Percentiles rank a stretch among this genome's conserved stretches.
These are phyloP conservation scores for Aegotheles bennettii DNA, from an alignment of 2,113 vertebrate species.

Conservation along the genomic window DNA sequence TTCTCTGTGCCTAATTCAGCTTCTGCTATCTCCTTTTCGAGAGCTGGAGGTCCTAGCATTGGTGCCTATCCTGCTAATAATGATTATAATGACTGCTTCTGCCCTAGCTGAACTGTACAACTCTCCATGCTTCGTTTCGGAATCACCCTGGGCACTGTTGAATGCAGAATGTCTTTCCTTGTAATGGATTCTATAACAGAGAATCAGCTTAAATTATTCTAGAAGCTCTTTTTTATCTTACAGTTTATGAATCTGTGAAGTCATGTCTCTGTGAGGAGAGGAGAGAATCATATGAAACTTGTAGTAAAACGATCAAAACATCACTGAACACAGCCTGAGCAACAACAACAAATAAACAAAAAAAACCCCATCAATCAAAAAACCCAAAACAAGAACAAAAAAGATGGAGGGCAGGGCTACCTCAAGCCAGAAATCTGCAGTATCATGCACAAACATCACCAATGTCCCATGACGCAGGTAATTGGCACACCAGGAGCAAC, in stretches of 20 bases:
- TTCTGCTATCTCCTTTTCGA: background rate
- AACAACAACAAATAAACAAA: background rate
- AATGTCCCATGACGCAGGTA: constrained; percentile 89
- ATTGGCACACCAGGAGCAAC: constrained; percentile 91
- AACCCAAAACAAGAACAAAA: too few relatives aligned
- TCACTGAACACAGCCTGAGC: background rate
- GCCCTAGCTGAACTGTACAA: background rate
- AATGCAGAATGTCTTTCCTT: background rate
- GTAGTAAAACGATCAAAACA: background rate
- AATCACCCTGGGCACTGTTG: background rate
- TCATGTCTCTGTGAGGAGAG: background rate
- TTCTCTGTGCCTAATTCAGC: background rate
- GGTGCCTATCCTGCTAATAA: background rate
- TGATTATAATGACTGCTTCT: background rate
- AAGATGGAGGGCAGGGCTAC: constrained; percentile 54
- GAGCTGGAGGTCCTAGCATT: background rate
- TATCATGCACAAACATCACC: constrained; percentile 88
- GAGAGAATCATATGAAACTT: background rate
- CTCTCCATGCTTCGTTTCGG: background rate
- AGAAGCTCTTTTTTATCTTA: background rate
- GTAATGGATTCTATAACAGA: background rate
- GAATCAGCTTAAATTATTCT: background rate
- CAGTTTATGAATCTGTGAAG: background rate
- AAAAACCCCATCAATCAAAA: background rate
- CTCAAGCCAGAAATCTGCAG: constrained; percentile 91